Evolutionary conservation across 2,797 vertebrate species (phyloP), one percentile per base, ranked within the genome.

Genomic region (Urosaurus nigricauda): DNA sequence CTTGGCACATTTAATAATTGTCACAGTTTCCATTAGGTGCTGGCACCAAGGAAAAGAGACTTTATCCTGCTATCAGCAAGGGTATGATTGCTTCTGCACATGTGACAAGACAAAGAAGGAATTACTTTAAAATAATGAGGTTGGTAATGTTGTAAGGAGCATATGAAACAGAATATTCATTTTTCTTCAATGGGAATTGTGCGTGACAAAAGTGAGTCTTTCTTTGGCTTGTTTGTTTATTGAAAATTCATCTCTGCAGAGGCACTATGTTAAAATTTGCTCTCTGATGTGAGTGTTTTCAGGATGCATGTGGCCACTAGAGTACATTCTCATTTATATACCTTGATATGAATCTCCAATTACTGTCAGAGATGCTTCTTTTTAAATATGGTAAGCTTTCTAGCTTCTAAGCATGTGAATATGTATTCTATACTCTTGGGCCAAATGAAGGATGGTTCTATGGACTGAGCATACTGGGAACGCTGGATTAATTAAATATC

Each of bases 81-180:
- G 77, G 53, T 89, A 89, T 90, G 79, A 85, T 85, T 78, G 90
- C 56, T 16, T 82, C 26, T 91, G 70, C 83, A 88, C 83, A 68
- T 1, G 5, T 6, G 60, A 88, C 1, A 65, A 95, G 91, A 91
- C 91, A 82, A 86, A 89, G 74, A 87, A 93, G 92, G 92, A 88
- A 21, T 80, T 92, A 75, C 86, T 92, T 87, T 93, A 96, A 96
- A 96, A 97, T 96, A 97, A 96, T 96, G 94, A 96, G 96, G 90
- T 88, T 53, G 92, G 83, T 91, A 92, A 90, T 93, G 95, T 91
- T 96, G 95, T 90, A 96, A 93, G 91, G 93, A 93, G 95, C 92
- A 94, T 95, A 95, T 96, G 94, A 97, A 97, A 95, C 93, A 94
- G 97, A 97, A 97, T 97, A 97, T 97, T 97, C 95, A 97, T 97